Evolutionary conservation across 2,888 invertebrate genomes (phyloP).

Genomic region (Lymantria dispar): DNA sequence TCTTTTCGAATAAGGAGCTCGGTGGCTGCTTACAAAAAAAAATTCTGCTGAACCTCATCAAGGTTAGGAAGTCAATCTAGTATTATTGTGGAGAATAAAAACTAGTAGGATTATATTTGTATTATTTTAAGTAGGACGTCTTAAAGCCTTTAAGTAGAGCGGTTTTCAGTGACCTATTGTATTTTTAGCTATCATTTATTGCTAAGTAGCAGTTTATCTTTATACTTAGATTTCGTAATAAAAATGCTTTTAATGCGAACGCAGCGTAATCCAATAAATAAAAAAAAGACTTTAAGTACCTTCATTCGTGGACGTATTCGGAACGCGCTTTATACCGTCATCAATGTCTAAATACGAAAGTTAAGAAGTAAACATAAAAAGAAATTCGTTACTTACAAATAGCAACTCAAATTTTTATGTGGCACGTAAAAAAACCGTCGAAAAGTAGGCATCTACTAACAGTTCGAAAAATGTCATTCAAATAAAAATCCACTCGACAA

Average conservation of each 20-base stretch:
- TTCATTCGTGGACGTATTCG: constrained; percentile 32
- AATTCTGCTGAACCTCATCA: too few relatives aligned
- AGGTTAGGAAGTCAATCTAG: too few relatives aligned
- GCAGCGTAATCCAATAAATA: constrained; percentile 36
- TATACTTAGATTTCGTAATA: constrained; percentile 22
- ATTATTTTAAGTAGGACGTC: too few relatives aligned
- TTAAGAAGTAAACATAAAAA: constrained; percentile 43
- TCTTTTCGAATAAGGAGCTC: too few relatives aligned
- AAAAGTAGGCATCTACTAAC: constrained; percentile 36
- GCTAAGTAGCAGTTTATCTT: constrained; percentile 12
- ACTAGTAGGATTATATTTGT: too few relatives aligned
- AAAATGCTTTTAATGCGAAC: constrained; percentile 33
- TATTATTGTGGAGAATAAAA: too few relatives aligned
- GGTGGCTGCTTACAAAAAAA: too few relatives aligned
- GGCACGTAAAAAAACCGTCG: constrained; percentile 40
- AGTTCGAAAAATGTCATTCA: constrained; percentile 59
- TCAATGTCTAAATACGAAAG: constrained; percentile 44
- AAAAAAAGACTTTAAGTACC: constrained; percentile 43
- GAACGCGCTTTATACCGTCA: constrained; percentile 33
- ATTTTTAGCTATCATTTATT: constrained; percentile 2
- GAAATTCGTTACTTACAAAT: constrained; percentile 47
- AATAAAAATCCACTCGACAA: constrained; percentile 69
- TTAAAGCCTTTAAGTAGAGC: too few relatives aligned
- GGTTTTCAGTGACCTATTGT: not conserved
- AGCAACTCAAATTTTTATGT: constrained; percentile 42